phyloP scores from a whole-genome alignment of 2,888 invertebrate genomes.

The Chaitophorus viminalis region DNA sequence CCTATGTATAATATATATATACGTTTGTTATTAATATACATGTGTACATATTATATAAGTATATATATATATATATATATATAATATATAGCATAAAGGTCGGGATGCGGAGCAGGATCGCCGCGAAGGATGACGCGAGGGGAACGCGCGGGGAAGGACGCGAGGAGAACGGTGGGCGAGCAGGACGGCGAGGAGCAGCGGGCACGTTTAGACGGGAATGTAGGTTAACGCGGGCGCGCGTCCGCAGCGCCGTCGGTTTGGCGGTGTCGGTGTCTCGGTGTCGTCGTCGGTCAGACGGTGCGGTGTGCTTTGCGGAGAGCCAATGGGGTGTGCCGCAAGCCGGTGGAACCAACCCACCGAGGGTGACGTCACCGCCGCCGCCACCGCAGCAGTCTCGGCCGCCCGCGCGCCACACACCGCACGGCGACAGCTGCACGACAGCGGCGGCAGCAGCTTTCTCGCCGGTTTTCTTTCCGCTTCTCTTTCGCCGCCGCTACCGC shows the following conservation, averaged over 20 bases:
- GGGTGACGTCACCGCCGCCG: slow-evolving; percentile 64
- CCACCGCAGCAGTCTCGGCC: slow-evolving; percentile 61
- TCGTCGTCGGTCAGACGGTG: slow-evolving; percentile 63
- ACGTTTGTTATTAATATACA: too few relatives aligned
- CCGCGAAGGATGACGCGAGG: too few relatives aligned
- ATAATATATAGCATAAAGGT: too few relatives aligned
- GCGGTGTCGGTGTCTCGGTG: slow-evolving; percentile 60
- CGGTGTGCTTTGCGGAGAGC: slow-evolving; percentile 65
- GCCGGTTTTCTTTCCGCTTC: slow-evolving; percentile 64
- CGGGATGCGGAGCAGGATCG: too few relatives aligned
- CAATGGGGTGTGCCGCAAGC: slow-evolving; percentile 65
- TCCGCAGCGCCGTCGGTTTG: slow-evolving; percentile 59
- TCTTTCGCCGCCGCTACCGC: slow-evolving; percentile 62
- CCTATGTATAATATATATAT: too few relatives aligned
- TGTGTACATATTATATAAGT: too few relatives aligned
- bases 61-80: too few relatives aligned
- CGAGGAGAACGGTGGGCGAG: not conserved
- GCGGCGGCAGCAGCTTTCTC: slow-evolving; percentile 54
- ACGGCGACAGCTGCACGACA: too few relatives aligned
- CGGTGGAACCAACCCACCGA: slow-evolving; percentile 64
- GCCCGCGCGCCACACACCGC: slow-evolving; percentile 63
- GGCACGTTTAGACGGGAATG: slow-evolving; percentile 50
- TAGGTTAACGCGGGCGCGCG: slow-evolving; percentile 60
- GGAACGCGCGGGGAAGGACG: not conserved
- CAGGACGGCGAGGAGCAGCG: too few relatives aligned